Evolutionary conservation across 2,797 vertebrate species (phyloP), one percentile per base, ranked within the genome.

Genomic region (Echiichthys vipera): DNA sequence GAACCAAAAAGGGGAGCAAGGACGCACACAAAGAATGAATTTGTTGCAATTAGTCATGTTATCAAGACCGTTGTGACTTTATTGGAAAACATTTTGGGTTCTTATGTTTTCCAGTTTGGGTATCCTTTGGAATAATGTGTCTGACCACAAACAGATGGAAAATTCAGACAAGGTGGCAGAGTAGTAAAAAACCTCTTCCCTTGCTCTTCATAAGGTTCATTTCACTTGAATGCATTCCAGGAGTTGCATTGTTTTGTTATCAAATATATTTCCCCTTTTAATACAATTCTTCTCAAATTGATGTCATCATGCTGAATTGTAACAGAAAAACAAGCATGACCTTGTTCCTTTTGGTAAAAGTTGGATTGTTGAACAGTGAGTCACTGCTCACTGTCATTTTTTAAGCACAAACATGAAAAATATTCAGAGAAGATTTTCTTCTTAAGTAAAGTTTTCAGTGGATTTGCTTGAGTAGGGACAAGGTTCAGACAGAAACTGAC

Each of bases 41-140:
- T 45, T 32, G 11, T 34, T 50, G 64, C 47, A 46, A 32, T 80
- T 59, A 3, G 36, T 83, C 64, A 77, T 63, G 46, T 75, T 67
- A 47, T 83, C 46, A 54, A 30, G 29, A 34, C 29, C 0, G 29
- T 49, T 45, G 40, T 80, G 84, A 88, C 63, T 88, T 32, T 12
- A 64, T 71, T 7, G 81, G 87, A 90, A 90, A 90, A 72, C 55
- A 84, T 84, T 70, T 54, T 18, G 57, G 34, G 69, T 43, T 51
- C 39, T n/a, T 43, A 17, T 54, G 25, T 25, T 20, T 65, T 54
- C 32, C 49, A 17, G 14, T 50, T 20, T 25, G 14, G 18, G 5
- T 46, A 18, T 49, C 66, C 5, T 1, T 5, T 56, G 46, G 61
- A 56, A 78, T 67, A 83, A 59, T 67, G 27, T 72, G 65, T 76